Percentiles rank a stretch among this genome's conserved stretches.
Conservation (phyloP, 2,113 vertebrate genomes). For the Egretta garzetta region DNA sequence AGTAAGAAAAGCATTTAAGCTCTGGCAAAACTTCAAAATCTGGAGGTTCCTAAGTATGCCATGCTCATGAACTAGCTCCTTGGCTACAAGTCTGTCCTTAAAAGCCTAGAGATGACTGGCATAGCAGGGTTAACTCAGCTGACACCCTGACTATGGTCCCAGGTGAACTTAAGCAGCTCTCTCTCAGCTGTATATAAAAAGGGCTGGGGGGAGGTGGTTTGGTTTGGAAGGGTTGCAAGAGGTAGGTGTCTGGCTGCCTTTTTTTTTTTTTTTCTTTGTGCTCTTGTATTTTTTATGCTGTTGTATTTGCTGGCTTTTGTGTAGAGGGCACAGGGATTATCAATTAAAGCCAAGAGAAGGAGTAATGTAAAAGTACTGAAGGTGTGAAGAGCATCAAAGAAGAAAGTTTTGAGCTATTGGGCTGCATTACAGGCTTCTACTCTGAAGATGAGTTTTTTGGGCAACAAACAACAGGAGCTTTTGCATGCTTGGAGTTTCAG, state of each 20-base stretch:
- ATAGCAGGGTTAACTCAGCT: not conserved
- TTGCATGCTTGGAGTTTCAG: not conserved
- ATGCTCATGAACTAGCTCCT: accelerated
- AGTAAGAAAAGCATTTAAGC: not conserved
- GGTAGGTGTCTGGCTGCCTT: accelerated
- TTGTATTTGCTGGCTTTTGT: not conserved
- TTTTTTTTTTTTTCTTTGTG: not conserved
- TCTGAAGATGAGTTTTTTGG: not conserved
- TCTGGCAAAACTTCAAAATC: not conserved
- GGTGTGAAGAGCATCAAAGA: not conserved
- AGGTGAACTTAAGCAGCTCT: not conserved
- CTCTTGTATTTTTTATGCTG: not conserved
- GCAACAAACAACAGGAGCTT: not conserved
- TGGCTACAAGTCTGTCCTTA: not conserved
- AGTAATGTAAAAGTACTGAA: not conserved
- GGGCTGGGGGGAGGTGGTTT: accelerated
- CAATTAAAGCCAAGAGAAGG: not conserved
- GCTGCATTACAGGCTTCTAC: not conserved
- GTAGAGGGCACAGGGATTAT: accelerated
- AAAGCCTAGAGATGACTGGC: not conserved
- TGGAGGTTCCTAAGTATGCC: not conserved
- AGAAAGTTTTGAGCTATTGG: not conserved
- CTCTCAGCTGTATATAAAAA: not conserved
- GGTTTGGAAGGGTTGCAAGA: accelerated
- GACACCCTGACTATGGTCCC: not conserved